These are phyloP conservation scores for Carassius carassius DNA, from an alignment of 2,113 vertebrate species.

Conservation along the genomic window DNA sequence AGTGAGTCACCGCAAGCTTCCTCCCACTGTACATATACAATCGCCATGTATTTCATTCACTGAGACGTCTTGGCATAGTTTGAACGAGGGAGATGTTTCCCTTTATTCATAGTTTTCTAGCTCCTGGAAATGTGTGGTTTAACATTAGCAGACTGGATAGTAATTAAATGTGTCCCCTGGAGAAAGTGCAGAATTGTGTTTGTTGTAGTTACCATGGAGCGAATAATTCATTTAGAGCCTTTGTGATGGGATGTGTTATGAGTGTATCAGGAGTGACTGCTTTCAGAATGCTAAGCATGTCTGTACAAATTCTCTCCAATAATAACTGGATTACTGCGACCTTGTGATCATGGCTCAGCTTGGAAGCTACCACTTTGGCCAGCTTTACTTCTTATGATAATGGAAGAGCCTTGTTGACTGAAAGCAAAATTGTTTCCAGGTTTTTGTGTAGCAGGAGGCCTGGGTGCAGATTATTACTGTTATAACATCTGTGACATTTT, in stretches of 20 bases:
- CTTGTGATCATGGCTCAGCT: not conserved
- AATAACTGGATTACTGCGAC: not conserved
- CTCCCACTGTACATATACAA: constrained; percentile 62
- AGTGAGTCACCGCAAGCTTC: constrained; percentile 76
- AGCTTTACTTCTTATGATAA: constrained; percentile 11
- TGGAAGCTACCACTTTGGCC: constrained; percentile 9
- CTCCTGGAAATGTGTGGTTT: constrained; percentile 62
- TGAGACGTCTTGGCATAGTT: constrained; percentile 71
- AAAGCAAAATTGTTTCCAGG: constrained; percentile 4
- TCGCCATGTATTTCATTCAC: constrained; percentile 74
- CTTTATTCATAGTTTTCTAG: constrained; percentile 37
- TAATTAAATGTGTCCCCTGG: constrained; percentile 47
- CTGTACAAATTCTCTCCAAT: constrained; percentile 14
- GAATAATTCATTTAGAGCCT: not conserved
- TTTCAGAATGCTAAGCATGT: constrained; percentile 1
- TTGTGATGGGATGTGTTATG: not conserved
- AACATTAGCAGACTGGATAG: constrained; percentile 61
- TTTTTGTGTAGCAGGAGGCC: not conserved
- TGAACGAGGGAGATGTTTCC: constrained; percentile 57
- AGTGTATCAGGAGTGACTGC: not conserved
- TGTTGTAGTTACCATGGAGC: constrained; percentile 40
- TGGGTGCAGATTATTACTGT: constrained; percentile 22
- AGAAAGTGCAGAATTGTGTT: constrained; percentile 41
- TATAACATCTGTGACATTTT: not conserved
- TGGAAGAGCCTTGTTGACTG: not conserved